phyloP scores from a whole-genome alignment of 2,888 invertebrate species.

The Fissipunctia ypsillon region DNA sequence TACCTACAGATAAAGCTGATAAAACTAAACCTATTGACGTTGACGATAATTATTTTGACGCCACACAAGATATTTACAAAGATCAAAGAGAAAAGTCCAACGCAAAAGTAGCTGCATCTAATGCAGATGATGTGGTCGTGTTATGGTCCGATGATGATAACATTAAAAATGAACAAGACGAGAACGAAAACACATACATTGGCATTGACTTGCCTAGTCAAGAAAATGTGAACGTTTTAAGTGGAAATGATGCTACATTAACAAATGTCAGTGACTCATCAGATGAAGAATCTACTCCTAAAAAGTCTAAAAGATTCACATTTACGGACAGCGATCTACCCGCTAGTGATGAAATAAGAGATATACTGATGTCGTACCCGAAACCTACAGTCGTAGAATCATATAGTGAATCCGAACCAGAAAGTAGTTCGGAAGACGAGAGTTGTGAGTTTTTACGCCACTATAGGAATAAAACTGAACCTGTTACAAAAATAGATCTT shows the following conservation, averaged over 20 bases:
- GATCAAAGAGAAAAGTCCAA: conserved; percentile 75
- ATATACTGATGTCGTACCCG: conserved; percentile 67
- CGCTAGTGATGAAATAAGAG: conserved; percentile 83
- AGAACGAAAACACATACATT: conserved; percentile 54
- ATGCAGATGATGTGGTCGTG: conserved; percentile 62
- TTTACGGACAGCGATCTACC: conserved; percentile 81
- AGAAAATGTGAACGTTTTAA: not conserved
- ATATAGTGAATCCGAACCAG: conserved; percentile 80
- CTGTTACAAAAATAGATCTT: conserved; percentile 74
- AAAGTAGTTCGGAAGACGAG: conserved; percentile 75
- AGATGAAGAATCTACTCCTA: conserved; percentile 78
- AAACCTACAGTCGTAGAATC: conserved; percentile 69
- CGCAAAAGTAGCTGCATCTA: conserved; percentile 33
- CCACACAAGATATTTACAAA: conserved; percentile 78
- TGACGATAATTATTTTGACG: conserved; percentile 77
- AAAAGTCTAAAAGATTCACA: conserved; percentile 73
- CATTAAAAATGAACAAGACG: conserved; percentile 52
- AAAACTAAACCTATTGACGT: conserved; percentile 44
- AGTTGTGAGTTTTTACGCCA: conserved; percentile 71
- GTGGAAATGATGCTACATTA: conserved; percentile 44
- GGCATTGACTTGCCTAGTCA: conserved; percentile 51
- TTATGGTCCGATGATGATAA: conserved; percentile 68
- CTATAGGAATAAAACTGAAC: conserved; percentile 69
- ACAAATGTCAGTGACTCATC: conserved; percentile 75
- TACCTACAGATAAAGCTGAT: conserved; percentile 56